phyloP scores from a whole-genome alignment of 2,888 invertebrate species.

The Cyaniris semiargus region DNA sequence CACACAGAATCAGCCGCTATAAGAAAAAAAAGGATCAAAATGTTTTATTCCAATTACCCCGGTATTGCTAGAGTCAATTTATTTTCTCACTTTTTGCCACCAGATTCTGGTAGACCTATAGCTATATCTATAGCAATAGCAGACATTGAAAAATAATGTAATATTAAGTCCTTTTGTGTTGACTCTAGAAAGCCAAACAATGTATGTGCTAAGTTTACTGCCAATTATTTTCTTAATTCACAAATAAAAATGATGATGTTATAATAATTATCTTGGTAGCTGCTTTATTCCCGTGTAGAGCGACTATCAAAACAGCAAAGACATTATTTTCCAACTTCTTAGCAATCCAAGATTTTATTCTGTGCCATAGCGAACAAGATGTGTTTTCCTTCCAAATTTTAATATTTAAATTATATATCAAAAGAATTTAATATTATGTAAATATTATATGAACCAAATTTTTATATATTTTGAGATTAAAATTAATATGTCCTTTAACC shows the following conservation, averaged over 20 bases:
- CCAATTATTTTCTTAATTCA: conserved; percentile 50
- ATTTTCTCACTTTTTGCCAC: too few species aligned
- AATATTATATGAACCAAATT: conserved; percentile 61
- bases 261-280: neutral
- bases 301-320: neutral
- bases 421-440: conserved; percentile 39
- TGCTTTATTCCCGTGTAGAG: neutral
- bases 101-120: too few species aligned
- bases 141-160: neutral
- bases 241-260: neutral
- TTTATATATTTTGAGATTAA: conserved; percentile 74
- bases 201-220: conserved; percentile 47
- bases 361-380: conserved; percentile 59
- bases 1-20: too few species aligned
- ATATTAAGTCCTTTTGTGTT: neutral
- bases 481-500: conserved; percentile 56
- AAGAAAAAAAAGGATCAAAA: too few species aligned
- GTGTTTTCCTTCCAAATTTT: conserved; percentile 7
- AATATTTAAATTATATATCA: conserved; percentile 4
- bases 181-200: neutral
- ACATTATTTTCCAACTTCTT: neutral
- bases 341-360: conserved; percentile 43
- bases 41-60: too few species aligned
- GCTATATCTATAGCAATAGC: neutral
- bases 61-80: too few species aligned